A percentile compares a stretch with the other conserved stretches of the same genome.
These are phyloP conservation scores for Thalassophryne amazonica DNA, from an alignment of 2,797 vertebrate species.

Conservation along the genomic window DNA sequence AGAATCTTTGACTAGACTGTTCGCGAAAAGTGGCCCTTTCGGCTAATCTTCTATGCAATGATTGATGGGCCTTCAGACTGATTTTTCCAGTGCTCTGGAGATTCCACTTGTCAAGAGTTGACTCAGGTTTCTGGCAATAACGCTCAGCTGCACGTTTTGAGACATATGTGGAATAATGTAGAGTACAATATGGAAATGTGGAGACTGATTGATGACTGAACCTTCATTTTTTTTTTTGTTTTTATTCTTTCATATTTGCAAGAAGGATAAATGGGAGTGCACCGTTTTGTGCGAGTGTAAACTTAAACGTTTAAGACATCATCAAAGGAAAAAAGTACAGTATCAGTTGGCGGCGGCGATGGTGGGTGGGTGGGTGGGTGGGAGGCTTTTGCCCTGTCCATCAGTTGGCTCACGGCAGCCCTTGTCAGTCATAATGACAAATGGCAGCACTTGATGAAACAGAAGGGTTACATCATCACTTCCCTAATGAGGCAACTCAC, in stretches of 20 bases:
- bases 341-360: no score
- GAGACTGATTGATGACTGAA: slow-evolving; percentile 12
- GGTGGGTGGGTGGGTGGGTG: no score
- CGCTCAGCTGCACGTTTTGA: slow-evolving; percentile 5
- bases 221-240: slow-evolving; percentile 2
- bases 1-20: slow-evolving; percentile 37
- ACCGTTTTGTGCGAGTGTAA: no score
- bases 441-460: slow-evolving; percentile 65
- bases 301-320: no score
- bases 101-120: slow-evolving; percentile 52
- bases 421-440: slow-evolving; percentile 75
- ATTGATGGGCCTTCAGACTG: slow-evolving; percentile 57
- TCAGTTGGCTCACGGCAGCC: slow-evolving; percentile 42
- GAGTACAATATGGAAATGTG: slow-evolving; percentile 16
- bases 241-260: no score
- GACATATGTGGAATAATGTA: slow-evolving; percentile 19
- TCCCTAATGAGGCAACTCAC: slow-evolving; percentile 71
- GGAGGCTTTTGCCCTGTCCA: slow-evolving; percentile 36
- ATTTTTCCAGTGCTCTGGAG: slow-evolving; percentile 56
- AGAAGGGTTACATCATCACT: slow-evolving; percentile 69
- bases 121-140: slow-evolving; percentile 55
- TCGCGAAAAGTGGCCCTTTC: slow-evolving; percentile 39
- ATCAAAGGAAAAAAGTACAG: no score
- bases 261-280: no score
- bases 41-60: slow-evolving; percentile 42